These are phyloP conservation scores for Drosophila sturtevanti DNA, from an alignment of 1,140 invertebrate species.

Conservation along the genomic window DNA sequence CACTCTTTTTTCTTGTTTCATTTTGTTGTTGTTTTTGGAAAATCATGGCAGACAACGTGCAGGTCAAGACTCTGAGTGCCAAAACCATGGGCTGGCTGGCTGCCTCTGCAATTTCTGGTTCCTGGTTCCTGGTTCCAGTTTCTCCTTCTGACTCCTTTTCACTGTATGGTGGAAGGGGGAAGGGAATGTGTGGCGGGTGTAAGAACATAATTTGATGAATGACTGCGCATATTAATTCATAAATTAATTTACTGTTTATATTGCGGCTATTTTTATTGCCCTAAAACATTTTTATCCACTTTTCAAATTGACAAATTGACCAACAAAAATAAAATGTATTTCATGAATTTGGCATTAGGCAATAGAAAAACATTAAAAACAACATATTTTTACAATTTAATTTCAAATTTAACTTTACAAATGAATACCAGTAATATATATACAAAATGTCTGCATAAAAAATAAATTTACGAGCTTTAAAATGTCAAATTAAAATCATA, in stretches of 20 bases:
- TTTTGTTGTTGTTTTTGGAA: too few species aligned
- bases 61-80: conserved; percentile 58
- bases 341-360: background rate
- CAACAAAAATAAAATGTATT: background rate
- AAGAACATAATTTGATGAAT: conserved; percentile 72
- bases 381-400: too few species aligned
- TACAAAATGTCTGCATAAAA: too few species aligned
- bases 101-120: too few species aligned
- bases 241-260: conserved; percentile 72
- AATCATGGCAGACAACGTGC: conserved; percentile 34
- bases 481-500: too few species aligned
- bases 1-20: too few species aligned
- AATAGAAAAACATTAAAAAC: too few species aligned
- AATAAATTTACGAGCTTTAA: too few species aligned
- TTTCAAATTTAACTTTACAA: too few species aligned
- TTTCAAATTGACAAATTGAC: conserved; percentile 10
- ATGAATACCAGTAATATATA: too few species aligned
- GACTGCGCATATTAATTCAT: conserved; percentile 78
- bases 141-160: background rate
- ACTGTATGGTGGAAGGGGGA: background rate
- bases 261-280: conserved; percentile 57
- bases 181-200: background rate
- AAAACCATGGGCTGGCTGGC: too few species aligned
- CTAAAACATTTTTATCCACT: conserved; percentile 46
- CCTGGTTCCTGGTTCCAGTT: background rate